Evolutionary conservation across 2,797 vertebrate species (phyloP), one percentile per base, ranked within the genome.

Genomic region (Triplophysa bombifrons): DNA sequence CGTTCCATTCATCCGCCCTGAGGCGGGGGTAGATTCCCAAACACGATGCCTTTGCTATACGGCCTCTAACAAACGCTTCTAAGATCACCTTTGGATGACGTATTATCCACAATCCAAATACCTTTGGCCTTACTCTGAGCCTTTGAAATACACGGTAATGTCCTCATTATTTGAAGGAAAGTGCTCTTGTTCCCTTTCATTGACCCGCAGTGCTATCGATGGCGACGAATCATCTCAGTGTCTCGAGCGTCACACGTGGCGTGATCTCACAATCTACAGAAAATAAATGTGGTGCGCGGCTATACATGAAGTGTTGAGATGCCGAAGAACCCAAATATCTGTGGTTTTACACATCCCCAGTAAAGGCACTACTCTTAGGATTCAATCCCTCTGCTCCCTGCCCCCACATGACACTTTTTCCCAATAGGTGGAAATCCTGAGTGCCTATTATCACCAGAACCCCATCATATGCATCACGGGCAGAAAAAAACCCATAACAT

Each of bases 381-480:
- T 89, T 80, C 34, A 70, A 92, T 90, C 87, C 87, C 90, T 92
- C 89, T 83, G 74, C 86, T 77, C 51, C 56, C 51, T 75, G 63
- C 44, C 38, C 63, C 51, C 58, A 66, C 60, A 80, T 69, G 53
- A 51, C 38, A 66, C 63, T 25, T 55, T 61, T 48, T 16, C 51
- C 50, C 20, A 68, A 68, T 19, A 10, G 46, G 17, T 53, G 41
- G 74, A 81, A 30, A 83, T 67, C 68, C 76, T 73, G 53, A 51
- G 55, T 76, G 77, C 67, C 50, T 81, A 66, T 79, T 72, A 72
- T 27, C 60, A 68, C 13, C 65, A 41, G 74, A 58, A 20, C 91
- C 92, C 87, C 90, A 89, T 93, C 89, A 85, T 78, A 84, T 85
- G 83, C 66, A 84, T 83, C 89, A 19, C 87, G 86, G 90, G 86